These are phyloP conservation scores for Phrynosoma blainvillii DNA, from an alignment of 2,113 vertebrate genomes.

Conservation along the genomic window DNA sequence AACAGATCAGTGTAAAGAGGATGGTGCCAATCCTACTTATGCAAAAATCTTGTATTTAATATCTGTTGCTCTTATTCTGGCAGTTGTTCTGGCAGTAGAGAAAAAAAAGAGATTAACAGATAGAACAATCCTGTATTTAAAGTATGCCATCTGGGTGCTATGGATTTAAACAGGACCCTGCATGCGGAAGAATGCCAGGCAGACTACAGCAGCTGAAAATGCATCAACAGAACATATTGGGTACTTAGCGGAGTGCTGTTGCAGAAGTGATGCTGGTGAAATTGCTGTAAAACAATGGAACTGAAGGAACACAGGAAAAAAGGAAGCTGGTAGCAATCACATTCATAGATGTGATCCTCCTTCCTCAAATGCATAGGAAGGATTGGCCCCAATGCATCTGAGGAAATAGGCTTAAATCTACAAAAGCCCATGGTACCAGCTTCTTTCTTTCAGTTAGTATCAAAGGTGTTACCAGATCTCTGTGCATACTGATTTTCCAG, in stretches of 20 bases:
- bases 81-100: background rate
- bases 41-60: background rate
- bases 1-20: background rate
- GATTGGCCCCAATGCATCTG: no score
- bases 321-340: no score
- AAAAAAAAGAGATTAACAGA: background rate
- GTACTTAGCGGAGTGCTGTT: no score
- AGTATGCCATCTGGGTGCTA: background rate
- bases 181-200: background rate
- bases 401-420: no score
- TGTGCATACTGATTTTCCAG: no score
- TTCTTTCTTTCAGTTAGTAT: no score
- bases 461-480: no score
- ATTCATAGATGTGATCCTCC: no score
- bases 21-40: background rate
- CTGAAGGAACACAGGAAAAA: background rate
- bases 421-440: no score
- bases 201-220: background rate
- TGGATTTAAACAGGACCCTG: background rate
- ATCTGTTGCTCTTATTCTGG: background rate
- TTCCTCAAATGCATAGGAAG: no score
- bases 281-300: background rate
- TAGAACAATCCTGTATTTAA: background rate
- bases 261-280: background rate
- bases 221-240: background rate